Evolutionary conservation across 2,113 vertebrate genomes (phyloP), one percentile per base, ranked within the genome.

Genomic region (Piprites chloris): DNA sequence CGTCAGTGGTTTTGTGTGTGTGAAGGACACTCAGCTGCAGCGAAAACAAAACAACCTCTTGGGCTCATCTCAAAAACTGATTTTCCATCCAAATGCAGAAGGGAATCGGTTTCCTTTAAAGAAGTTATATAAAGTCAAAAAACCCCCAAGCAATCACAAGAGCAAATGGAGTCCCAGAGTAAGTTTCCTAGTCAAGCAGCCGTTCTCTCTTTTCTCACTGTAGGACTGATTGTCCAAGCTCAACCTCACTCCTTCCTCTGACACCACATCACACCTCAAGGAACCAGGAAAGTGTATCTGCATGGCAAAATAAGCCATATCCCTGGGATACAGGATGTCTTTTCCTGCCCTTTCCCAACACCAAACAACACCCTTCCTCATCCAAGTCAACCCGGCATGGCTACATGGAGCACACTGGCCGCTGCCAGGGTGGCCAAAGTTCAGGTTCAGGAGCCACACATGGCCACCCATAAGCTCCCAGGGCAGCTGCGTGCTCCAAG

Each of bases 401-500:
- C 23, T 24, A 41, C 3, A 4, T 1, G 26, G 21, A 81, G 68
- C 53, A 82, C 71, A 79, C 32, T 7, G 3, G 59, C 26, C n/a
- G 68, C 89, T 93, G 50, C 39, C 3, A 1, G 2, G 11, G 16
- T 37, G 30, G 58, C 41, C 61, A 89, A 95, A 90, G 74, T 88
- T 96, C 88, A 41, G 35, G 81, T 68, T 96, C 83, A 86, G 88
- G 52, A 96, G 94, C 88, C 77, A 79, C 75, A 79, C 3, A 3
- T 23, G 56, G 87, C 63, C 79, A 82, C 81, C 53, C 24, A 6
- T 3, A 49, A 61, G 42, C 30, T 84, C 41, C 46, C 19, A 28
- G 28, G 47, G 41, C 21, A 75, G 52, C 0, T 8, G 0, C 0
- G 0, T 5, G 35, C 53, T 53, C 84, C 2, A 10, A 66, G 27